Conservation (phyloP, 2,888 invertebrate genomes). For the Erebia aethiops region DNA sequence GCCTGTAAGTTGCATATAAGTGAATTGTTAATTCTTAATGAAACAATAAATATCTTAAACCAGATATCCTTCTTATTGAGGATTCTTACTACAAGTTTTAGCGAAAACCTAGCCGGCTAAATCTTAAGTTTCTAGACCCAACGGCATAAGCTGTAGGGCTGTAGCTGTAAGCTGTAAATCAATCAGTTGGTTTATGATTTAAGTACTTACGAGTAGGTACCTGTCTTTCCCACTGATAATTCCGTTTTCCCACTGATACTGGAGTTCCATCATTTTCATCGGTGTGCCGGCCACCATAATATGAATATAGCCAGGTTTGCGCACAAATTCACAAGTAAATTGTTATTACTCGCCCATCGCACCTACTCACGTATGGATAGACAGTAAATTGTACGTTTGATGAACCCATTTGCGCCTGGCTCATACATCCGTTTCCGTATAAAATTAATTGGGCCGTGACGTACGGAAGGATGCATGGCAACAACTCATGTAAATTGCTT, state of each 20-base stretch:
- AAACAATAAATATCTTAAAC: too few relatives aligned
- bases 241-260: too few relatives aligned
- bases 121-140: too few relatives aligned
- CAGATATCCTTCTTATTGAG: too few relatives aligned
- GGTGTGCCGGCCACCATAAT: neutral
- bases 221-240: too few relatives aligned
- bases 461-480: slow-evolving; percentile 77
- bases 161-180: too few relatives aligned
- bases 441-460: slow-evolving; percentile 79
- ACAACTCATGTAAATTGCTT: slow-evolving; percentile 78
- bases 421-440: slow-evolving; percentile 78
- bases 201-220: neutral
- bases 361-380: slow-evolving; percentile 36
- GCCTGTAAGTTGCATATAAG: too few relatives aligned
- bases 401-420: slow-evolving; percentile 73
- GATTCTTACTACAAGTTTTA: too few relatives aligned
- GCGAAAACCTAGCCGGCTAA: too few relatives aligned
- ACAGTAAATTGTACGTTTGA: slow-evolving; percentile 65
- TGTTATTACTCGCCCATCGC: slow-evolving; percentile 24
- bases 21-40: too few relatives aligned
- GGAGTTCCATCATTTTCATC: too few relatives aligned
- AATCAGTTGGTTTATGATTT: neutral
- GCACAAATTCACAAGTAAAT: slow-evolving; percentile 26
- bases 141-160: too few relatives aligned
- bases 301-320: slow-evolving; percentile 11